phyloP scores from a whole-genome alignment of 2,797 vertebrate species.

The Pseudochaenichthys georgianus region DNA sequence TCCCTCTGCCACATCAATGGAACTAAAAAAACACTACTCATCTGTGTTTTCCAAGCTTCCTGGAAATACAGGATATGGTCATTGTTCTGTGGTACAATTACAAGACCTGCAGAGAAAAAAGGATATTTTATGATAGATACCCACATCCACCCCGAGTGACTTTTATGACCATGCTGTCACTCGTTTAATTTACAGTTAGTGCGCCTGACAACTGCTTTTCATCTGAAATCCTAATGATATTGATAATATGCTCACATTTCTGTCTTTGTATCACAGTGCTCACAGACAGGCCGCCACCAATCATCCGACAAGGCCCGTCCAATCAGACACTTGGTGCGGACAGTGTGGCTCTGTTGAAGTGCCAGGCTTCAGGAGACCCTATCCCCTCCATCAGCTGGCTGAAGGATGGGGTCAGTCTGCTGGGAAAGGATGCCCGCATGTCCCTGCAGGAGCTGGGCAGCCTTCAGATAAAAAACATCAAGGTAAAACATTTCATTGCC shows the following conservation, averaged over 20 bases:
- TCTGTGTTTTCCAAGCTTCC: conserved; percentile 67
- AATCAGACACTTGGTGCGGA: conserved; percentile 95
- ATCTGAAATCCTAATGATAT: conserved; percentile 1
- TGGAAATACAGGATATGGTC: conserved; percentile 72
- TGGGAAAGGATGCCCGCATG: conserved; percentile 94
- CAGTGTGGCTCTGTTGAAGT: conserved; percentile 92
- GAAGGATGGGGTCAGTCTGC: conserved; percentile 95
- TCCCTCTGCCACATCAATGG: conserved; percentile 78
- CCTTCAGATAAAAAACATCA: conserved; percentile 92
- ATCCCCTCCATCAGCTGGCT: conserved; percentile 97
- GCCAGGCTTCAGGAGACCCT: conserved; percentile 97
- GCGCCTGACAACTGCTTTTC: conserved; percentile 8
- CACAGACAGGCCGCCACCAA: conserved; percentile 97
- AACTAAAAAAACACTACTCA: conserved; percentile 73
- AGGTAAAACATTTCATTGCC: conserved; percentile 81
- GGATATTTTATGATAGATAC: conserved; percentile 47
- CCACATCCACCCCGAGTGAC: conserved; percentile 54
- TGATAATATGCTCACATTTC: background rate
- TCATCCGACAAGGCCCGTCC: conserved; percentile 96
- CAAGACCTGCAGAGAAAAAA: conserved; percentile 63
- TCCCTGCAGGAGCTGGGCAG: conserved; percentile 95
- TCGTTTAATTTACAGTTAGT: conserved; percentile 30
- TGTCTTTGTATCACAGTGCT: conserved; percentile 86
- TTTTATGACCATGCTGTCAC: conserved; percentile 50
- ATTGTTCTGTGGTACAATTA: conserved; percentile 75